Base-by-base conservation (phyloP, 1,140 invertebrate genomes). In the Ctenoplectra terminalis region DNA sequence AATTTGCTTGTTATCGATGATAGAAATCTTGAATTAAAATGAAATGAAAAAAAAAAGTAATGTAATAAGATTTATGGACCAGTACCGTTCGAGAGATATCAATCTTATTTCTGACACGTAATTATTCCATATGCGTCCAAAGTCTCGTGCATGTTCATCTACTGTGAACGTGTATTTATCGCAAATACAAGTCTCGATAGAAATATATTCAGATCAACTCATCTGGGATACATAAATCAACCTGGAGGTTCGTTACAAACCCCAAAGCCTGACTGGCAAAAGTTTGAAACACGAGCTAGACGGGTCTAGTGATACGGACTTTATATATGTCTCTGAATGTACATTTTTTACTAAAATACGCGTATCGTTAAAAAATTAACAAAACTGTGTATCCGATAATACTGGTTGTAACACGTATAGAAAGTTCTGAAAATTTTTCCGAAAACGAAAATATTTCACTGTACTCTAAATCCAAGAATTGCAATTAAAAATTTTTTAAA, bases 191-290 rank as follows among this genome's bases (percentile, higher is more conserved):
- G 29, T 13, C 71, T n/a, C 58, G 61, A 81, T 81, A 66, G 79
- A 81, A 75, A 81, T 67, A 81, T 67, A 81, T 75, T 60, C 31
- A 26, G 60, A 75, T 56, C 71, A 67, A 75, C 37, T 75, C 72
- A 75, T 58, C 52, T 48, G 79, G 61, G 72, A 81, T 54, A n/a
- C 61, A 81, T 81, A 81, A 81, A 81, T 81, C 79, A 81, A 40
- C 50, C 40, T 1, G 48, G 15, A 31, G 48, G 40, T 52, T 63
- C 37, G 70, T 54, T 63, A 29, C 34, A 17, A 54, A 40, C 23
- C 46, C 58, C 69, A 34, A 64, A 73, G 29, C 77, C 43, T n/a
- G 70, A 31, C 77, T 72, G 56, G 58, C 70, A 80, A 80, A 80
- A 73, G 70, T 80, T 72, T 73, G 56, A 46, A 80, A 73, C 77